Percentiles rank a stretch among this genome's conserved stretches.
These are phyloP conservation scores for Choristoneura fumiferana DNA, from an alignment of 1,140 invertebrate species.

Conservation along the genomic window DNA sequence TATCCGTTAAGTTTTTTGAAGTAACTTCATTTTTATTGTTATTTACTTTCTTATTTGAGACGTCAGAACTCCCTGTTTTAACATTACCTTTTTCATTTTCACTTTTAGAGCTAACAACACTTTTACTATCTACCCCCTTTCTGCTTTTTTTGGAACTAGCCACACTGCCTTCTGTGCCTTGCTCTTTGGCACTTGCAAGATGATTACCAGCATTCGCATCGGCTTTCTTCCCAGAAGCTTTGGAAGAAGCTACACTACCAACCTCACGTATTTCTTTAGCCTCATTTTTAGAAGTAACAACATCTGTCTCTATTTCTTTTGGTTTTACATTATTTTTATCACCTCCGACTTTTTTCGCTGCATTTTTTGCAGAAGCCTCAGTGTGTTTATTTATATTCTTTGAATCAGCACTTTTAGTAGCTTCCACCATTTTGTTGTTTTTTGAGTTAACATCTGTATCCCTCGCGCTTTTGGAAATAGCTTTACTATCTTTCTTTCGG, in stretches of 20 bases:
- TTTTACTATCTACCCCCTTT: not conserved
- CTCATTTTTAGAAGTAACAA: not conserved
- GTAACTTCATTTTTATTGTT: slow-evolving; percentile 15
- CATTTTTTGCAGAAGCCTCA: slow-evolving; percentile 8
- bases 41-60: slow-evolving; percentile 20
- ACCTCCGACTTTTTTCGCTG: slow-evolving; percentile 2
- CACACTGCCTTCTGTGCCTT: not conserved
- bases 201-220: slow-evolving; percentile 8
- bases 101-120: slow-evolving; percentile 7
- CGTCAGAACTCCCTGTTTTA: slow-evolving; percentile 20
- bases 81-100: slow-evolving; percentile 17
- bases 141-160: not conserved
- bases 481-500: not conserved
- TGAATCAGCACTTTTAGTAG: slow-evolving; percentile 8
- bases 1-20: slow-evolving; percentile 17
- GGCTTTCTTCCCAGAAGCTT: too few species aligned
- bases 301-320: not conserved
- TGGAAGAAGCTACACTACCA: too few species aligned
- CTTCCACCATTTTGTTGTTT: not conserved
- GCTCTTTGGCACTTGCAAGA: not conserved
- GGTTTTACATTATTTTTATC: slow-evolving; percentile 2
- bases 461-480: too few species aligned
- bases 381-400: slow-evolving; percentile 16
- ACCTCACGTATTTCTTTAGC: not conserved
- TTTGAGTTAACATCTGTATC: not conserved